Evolutionary conservation across 2,113 vertebrate genomes (phyloP), one percentile per base, ranked within the genome.

Genomic region (Perca fluviatilis): DNA sequence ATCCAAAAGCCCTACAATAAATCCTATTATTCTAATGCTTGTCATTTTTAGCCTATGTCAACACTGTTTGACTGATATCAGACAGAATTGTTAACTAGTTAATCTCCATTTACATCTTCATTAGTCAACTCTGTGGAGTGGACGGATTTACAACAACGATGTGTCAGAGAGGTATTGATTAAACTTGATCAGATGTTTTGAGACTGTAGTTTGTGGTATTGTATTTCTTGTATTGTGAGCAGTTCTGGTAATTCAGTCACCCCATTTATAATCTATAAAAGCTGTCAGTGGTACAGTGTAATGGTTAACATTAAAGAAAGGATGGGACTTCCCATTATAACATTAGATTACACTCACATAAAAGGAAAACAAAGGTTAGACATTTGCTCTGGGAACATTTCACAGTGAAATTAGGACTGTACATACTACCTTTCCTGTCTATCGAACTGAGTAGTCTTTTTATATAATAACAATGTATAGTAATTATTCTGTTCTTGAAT

Each of bases 301-400:
- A 71, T 60, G 5, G n/a, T 49, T 19, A 14, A 46, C 18, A 27
- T 11, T 16, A 30, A 12, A 60, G 46, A 63, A 46, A 63, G 40
- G 11, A 57, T 61, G 7, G 30, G 11, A 62, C 63, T 57, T 62
- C 62, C 25, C 27, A 63, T 62, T 49, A 54, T 46, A 63, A 58
- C 25, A 61, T 43, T 4, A 73, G 10, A 63, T 58, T 61, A 49
- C n/a, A 64, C 30, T n/a, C 3, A 65, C 30, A 61, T 14, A 5
- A 70, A 74, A 61, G 16, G 5, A n/a, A 66, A 80, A 74, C 2
- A 80, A 74, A 54, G 2, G 4, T 70, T 74, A 73, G 2, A 53
- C 53, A 36, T 33, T 73, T 13, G 14, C 43, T 53, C 8, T 66
- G 16, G 40, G 9, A 16, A 57, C 4, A 25, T 14, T 54, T 23